Evolutionary conservation across 2,113 vertebrate species (phyloP).

Genomic region (Xenopus laevis): DNA sequence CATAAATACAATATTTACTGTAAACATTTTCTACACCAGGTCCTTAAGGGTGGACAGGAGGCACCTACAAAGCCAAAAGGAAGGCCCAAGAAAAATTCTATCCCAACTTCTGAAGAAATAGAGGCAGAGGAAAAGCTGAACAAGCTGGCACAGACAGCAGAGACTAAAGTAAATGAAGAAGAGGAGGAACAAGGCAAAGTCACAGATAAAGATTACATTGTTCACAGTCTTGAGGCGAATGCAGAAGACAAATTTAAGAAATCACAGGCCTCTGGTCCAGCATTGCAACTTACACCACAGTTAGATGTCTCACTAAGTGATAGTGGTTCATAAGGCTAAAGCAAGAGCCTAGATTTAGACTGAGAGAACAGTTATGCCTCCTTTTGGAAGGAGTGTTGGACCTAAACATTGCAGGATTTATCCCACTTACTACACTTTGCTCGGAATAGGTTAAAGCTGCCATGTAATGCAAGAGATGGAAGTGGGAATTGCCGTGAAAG

Average conservation of each 20-base stretch:
- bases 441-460: slow-evolving; percentile 26
- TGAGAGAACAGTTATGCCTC: not conserved
- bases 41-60: slow-evolving; percentile 95
- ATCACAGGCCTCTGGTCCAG: not conserved
- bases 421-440: not conserved
- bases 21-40: slow-evolving; percentile 60
- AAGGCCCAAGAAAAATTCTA: slow-evolving; percentile 97
- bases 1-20: no score
- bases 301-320: not conserved
- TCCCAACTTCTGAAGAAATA: slow-evolving; percentile 93
- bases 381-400: not conserved
- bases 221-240: not conserved
- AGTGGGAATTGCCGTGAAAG: not conserved
- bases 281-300: not conserved
- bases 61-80: slow-evolving; percentile 98
- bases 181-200: slow-evolving; percentile 7
- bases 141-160: slow-evolving; percentile 67
- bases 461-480: slow-evolving; percentile 9
- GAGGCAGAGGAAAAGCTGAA: slow-evolving; percentile 89
- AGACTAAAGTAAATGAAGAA: not conserved
- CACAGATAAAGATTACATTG: not conserved
- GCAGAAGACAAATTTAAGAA: not conserved
- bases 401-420: not conserved
- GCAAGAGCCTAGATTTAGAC: not conserved
- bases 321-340: slow-evolving; percentile 5